Evolutionary conservation across 1,140 invertebrate species (phyloP).

Genomic region (Andricus grossulariae): DNA sequence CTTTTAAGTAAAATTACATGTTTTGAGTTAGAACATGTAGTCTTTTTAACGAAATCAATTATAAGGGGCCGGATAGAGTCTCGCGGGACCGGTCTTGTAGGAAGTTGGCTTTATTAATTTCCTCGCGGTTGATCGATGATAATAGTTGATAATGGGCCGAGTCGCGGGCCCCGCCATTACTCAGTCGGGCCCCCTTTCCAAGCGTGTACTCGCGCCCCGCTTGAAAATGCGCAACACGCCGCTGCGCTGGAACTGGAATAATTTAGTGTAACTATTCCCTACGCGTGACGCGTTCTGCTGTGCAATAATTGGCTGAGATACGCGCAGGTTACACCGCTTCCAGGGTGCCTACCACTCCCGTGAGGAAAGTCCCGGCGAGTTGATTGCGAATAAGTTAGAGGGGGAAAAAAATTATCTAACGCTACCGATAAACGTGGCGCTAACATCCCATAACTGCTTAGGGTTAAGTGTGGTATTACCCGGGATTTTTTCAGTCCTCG

Average conservation of each 20-base stretch:
- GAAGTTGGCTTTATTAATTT: slow-evolving; percentile 54
- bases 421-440: slow-evolving; percentile 48
- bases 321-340: slow-evolving; percentile 42
- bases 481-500: background rate
- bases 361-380: slow-evolving; percentile 41
- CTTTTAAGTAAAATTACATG: no score
- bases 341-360: slow-evolving; percentile 18
- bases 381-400: slow-evolving; percentile 54
- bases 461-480: slow-evolving; percentile 43
- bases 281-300: slow-evolving; percentile 43
- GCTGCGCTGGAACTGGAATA: slow-evolving; percentile 43
- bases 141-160: slow-evolving; percentile 51
- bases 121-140: slow-evolving; percentile 51
- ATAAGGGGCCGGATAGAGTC: background rate
- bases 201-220: slow-evolving; percentile 48
- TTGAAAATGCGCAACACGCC: slow-evolving; percentile 49
- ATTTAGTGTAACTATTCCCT: slow-evolving; percentile 44
- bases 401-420: slow-evolving; percentile 49
- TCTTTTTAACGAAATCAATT: slow-evolving; percentile 21
- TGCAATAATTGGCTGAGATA: slow-evolving; percentile 47
- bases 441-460: slow-evolving; percentile 52
- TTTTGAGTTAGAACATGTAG: background rate
- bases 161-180: slow-evolving; percentile 33
- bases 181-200: slow-evolving; percentile 38
- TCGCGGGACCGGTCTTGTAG: slow-evolving; percentile 45